Evolutionary conservation across 35 echinoderm and acorn worm genomes (phyloP), one percentile per base, ranked within the genome.

Genomic region (Apostichopus japonicus): DNA sequence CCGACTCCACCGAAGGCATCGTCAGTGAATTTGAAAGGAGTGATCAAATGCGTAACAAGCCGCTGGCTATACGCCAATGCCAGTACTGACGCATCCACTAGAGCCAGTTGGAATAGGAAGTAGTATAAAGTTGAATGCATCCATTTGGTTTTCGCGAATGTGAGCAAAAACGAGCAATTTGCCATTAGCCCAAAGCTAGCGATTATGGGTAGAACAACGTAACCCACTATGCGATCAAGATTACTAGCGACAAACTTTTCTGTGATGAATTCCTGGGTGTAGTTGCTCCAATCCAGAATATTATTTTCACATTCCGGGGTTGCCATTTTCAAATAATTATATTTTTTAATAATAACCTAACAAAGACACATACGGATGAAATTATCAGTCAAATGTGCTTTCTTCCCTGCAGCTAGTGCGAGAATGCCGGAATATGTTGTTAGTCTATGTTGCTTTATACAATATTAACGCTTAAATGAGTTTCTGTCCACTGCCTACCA

Each of bases 101-200:
- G 54, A 19, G 83, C 27, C 54, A 86, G 54, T 6, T 86, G 83
- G 5, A 86, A 15, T 1, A 86, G 83, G 83, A 62, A 55, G 17
- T 14, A 24, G 55, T 86, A 86, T 6, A 86, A 19, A 5, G 14
- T 55, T 6, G 44, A 13, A 23, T 24, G 27, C 83, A 86, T 86
- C 83, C 83, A 86, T 16, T 86, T 54, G 5, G 83, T 86, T 11
- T 54, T 53, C n/a, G 24, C 16, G 25, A 86, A 86, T 5, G 83
- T 86, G 44, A 86, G n/a, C 54, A 86, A 17, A 54, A 56, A 86
- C 22, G 83, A 86, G 51, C 54, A 19, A 56, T 86, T 86, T 19
- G 83, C 8, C 55, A 86, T 17, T 8, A 80, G 44, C 33, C 78
- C 78, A 24, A 80, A 24, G 52, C 10, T 25, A 8, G 51, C 78